phyloP scores from a whole-genome alignment of 2,888 invertebrate species.

The Xanthia icteritia region DNA sequence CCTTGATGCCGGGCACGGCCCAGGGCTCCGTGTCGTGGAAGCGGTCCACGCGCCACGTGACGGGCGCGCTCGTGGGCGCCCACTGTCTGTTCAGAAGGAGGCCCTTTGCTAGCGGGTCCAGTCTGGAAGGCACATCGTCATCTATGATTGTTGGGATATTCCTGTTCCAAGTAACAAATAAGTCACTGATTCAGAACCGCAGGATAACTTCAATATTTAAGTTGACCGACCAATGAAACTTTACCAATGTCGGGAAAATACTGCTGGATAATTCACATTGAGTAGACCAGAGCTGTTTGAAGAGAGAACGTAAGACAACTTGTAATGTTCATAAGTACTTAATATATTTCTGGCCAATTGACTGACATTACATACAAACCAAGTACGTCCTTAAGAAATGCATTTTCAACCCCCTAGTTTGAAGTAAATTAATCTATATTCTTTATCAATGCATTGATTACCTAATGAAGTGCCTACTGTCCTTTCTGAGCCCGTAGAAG shows the following conservation, averaged over 20 bases:
- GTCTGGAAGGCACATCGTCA: conserved; percentile 22
- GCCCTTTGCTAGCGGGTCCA: conserved; percentile 50
- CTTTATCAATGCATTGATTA: conserved; percentile 19
- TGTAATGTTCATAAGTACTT: not conserved
- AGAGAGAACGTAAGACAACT: not conserved
- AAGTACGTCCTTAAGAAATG: not conserved
- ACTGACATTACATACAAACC: not conserved
- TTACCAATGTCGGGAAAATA: not conserved
- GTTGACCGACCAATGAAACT: not conserved
- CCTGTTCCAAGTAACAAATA: conserved; percentile 11
- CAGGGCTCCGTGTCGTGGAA: conserved; percentile 55
- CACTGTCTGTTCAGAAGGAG: conserved; percentile 40
- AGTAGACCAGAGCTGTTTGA: not conserved
- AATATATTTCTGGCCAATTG: not conserved
- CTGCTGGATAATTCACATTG: not conserved
- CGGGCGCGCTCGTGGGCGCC: conserved; percentile 52
- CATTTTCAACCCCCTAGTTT: not conserved
- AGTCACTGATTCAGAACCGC: not conserved
- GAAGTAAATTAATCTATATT: not conserved
- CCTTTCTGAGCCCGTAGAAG: conserved; percentile 47
- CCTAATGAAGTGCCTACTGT: conserved; percentile 57
- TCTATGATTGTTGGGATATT: not conserved
- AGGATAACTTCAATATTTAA: not conserved
- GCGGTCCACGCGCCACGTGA: conserved; percentile 58
- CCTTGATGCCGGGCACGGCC: conserved; percentile 54